Evolutionary conservation across 2,113 vertebrate genomes (phyloP).

Genomic region (Origma solitaria): DNA sequence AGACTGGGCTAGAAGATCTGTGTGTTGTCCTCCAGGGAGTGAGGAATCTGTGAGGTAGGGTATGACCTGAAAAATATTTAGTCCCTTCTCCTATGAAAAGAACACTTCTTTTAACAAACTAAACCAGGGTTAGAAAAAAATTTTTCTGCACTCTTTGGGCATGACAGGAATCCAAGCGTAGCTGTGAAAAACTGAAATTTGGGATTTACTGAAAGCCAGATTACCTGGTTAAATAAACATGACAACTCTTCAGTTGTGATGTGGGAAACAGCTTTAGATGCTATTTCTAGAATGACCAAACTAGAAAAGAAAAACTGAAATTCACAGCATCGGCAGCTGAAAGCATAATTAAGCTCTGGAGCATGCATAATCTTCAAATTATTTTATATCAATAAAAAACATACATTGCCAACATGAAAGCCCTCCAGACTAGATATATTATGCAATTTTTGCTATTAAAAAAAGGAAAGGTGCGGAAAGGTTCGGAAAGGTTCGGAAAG

Average conservation of each 20-base stretch:
- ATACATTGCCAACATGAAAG: neutral
- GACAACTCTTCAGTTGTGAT: neutral
- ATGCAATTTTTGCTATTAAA: neutral
- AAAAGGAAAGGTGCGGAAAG: neutral
- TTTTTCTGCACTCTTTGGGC: neutral
- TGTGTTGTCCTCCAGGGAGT: neutral
- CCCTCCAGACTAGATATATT: neutral
- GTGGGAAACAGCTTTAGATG: neutral
- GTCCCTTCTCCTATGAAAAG: neutral
- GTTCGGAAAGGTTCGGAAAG: too few species aligned
- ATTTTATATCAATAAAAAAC: neutral
- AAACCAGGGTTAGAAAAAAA: neutral
- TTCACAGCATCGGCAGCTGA: neutral
- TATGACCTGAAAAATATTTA: neutral
- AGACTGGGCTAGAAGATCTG: neutral
- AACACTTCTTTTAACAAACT: neutral
- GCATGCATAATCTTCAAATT: neutral
- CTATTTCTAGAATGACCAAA: constrained; percentile 6
- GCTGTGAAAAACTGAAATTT: constrained; percentile 8
- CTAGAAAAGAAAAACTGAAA: neutral
- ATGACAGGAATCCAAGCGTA: neutral
- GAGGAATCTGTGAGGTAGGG: neutral
- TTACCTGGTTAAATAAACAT: constrained; percentile 32
- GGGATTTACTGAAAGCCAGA: constrained; percentile 14
- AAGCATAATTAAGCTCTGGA: neutral